These are phyloP conservation scores for Heliconius cydno DNA, from an alignment of 2,888 invertebrate genomes.

Conservation along the genomic window DNA sequence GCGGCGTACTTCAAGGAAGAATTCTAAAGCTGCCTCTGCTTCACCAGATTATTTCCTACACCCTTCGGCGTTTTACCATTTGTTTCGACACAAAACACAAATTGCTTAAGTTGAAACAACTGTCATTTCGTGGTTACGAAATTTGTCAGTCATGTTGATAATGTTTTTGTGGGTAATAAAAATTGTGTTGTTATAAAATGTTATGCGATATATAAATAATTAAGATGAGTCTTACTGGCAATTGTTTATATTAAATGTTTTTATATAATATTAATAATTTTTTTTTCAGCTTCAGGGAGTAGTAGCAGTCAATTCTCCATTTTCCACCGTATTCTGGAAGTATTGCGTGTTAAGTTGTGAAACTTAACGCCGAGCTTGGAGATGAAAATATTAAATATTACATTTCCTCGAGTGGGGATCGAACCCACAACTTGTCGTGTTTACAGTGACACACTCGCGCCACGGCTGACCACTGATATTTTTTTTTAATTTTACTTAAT, in stretches of 20 bases:
- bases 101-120: constrained; percentile 34
- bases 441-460: too few relatives aligned
- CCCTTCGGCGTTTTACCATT: constrained; percentile 51
- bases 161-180: neutral
- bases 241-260: neutral
- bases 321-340: too few relatives aligned
- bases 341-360: too few relatives aligned
- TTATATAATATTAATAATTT: too few relatives aligned
- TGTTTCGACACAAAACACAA: constrained; percentile 42
- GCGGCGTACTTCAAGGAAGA: constrained; percentile 64
- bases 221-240: neutral
- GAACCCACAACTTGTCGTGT: too few relatives aligned
- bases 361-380: too few relatives aligned
- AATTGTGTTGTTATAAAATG: neutral
- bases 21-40: constrained; percentile 67
- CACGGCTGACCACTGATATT: neutral
- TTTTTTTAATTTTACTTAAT: neutral
- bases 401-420: too few relatives aligned
- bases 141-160: constrained; percentile 6
- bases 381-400: too few relatives aligned
- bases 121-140: constrained; percentile 31
- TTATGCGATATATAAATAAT: neutral
- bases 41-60: constrained; percentile 65
- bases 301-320: too few relatives aligned
- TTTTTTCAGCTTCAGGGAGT: too few relatives aligned